Percentiles rank a stretch among this genome's conserved stretches.
These are phyloP conservation scores for Megaceryle maxima DNA, from an alignment of 2,113 vertebrate genomes.

Conservation along the genomic window DNA sequence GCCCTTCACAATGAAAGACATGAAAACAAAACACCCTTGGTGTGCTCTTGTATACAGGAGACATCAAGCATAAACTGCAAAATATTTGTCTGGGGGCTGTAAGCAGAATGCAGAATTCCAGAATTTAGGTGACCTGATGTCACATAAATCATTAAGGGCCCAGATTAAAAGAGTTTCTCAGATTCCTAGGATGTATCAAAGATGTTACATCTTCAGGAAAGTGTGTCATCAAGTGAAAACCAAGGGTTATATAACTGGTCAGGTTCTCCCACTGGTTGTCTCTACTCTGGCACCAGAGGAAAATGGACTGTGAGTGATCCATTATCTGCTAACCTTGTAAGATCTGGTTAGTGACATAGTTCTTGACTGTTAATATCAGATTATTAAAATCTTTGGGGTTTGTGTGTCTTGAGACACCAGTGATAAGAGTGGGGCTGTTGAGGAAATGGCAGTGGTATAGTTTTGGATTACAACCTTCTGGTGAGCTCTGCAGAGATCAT, in stretches of 20 bases:
- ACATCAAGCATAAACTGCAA: not conserved
- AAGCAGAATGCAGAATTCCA: slow-evolving; percentile 10
- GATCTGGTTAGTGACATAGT: not conserved
- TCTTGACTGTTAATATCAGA: not conserved
- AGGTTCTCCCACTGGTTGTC: not conserved
- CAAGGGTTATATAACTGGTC: not conserved
- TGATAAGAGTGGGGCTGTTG: fast-evolving
- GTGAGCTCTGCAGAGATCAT: not conserved
- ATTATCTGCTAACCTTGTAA: not conserved
- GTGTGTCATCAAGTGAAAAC: not conserved
- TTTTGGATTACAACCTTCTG: not conserved
- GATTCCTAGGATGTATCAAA: not conserved
- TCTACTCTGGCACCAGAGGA: not conserved
- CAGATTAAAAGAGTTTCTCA: not conserved
- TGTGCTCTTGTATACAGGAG: not conserved
- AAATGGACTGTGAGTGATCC: not conserved
- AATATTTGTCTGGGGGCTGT: not conserved
- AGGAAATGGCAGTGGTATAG: not conserved
- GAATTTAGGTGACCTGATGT: not conserved
- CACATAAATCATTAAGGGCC: not conserved
- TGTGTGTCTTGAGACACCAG: not conserved
- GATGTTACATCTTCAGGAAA: not conserved
- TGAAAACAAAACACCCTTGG: not conserved
- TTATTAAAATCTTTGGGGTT: not conserved
- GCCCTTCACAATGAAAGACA: not conserved